A percentile compares a stretch with the other conserved stretches of the same genome.
These are phyloP conservation scores for Bostrychus sinensis DNA, from an alignment of 2,113 vertebrate species.

Conservation along the genomic window DNA sequence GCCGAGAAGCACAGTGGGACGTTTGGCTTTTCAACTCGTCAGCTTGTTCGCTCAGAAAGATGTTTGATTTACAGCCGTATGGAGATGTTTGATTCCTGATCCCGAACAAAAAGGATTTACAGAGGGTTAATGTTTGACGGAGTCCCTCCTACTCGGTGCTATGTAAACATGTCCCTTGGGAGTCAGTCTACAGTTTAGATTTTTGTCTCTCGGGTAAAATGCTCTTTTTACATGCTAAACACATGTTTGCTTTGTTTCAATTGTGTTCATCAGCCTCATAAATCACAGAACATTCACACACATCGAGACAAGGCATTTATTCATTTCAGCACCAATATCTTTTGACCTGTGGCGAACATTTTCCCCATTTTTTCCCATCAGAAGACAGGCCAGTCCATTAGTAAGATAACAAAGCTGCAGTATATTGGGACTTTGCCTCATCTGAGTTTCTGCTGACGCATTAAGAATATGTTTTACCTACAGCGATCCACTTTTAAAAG, in stretches of 20 bases:
- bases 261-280: slow-evolving; percentile 7
- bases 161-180: slow-evolving; percentile 41
- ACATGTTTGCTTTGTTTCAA: slow-evolving; percentile 9
- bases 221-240: slow-evolving; percentile 16
- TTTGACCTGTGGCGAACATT: slow-evolving; percentile 38
- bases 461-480: slow-evolving; percentile 18
- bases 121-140: slow-evolving; percentile 70
- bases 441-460: slow-evolving; percentile 44
- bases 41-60: slow-evolving; percentile 60
- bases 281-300: slow-evolving; percentile 9
- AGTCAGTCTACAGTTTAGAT: slow-evolving; percentile 43
- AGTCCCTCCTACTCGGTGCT: slow-evolving; percentile 49
- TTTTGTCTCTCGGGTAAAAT: slow-evolving; percentile 39
- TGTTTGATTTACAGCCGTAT: slow-evolving; percentile 65
- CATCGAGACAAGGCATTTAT: neutral
- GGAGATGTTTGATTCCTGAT: slow-evolving; percentile 69
- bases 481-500: slow-evolving; percentile 18
- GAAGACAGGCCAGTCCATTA: slow-evolving; percentile 38
- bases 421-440: slow-evolving; percentile 24
- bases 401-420: slow-evolving; percentile 34
- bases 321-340: slow-evolving; percentile 21
- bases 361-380: slow-evolving; percentile 31
- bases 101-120: slow-evolving; percentile 68
- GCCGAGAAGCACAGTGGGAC: slow-evolving; percentile 62
- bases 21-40: slow-evolving; percentile 61